These are phyloP conservation scores for Catostylus mosaicus DNA, from an alignment of 30 jellyfish, hydroid and myxozoan species.

Conservation along the genomic window DNA sequence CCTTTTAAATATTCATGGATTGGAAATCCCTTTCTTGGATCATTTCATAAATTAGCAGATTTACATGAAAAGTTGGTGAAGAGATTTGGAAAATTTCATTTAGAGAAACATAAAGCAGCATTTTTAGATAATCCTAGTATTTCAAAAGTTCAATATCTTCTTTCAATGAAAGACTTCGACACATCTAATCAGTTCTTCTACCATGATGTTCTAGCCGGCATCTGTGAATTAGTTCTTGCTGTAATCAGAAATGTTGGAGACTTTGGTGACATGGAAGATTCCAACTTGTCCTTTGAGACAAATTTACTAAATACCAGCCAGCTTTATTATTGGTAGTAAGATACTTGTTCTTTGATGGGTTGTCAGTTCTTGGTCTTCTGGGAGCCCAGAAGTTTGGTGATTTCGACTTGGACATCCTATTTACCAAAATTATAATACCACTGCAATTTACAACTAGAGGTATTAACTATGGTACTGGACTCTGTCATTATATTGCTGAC, in stretches of 20 bases:
- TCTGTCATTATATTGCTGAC: conserved; percentile 27
- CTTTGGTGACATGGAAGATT: neutral
- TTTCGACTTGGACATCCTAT: conserved; percentile 24
- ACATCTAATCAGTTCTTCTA: conserved; percentile 42
- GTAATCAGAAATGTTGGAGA: neutral
- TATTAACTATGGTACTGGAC: conserved; percentile 46
- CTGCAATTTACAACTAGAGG: conserved; percentile 48
- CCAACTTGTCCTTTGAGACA: neutral
- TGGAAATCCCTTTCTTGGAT: conserved; percentile 31
- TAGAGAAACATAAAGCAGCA: conserved; percentile 53
- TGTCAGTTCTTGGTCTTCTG: conserved; percentile 20
- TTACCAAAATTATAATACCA: conserved; percentile 10
- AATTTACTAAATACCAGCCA: conserved; percentile 26
- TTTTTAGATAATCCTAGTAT: conserved; percentile 39
- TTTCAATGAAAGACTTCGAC: conserved; percentile 58
- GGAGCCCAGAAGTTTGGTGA: conserved; percentile 35
- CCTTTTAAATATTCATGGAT: conserved; percentile 50
- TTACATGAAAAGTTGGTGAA: conserved; percentile 34
- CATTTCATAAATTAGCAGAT: conserved; percentile 47
- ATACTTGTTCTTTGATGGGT: conserved; percentile 22
- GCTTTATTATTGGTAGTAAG: neutral
- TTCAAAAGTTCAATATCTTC: conserved; percentile 28
- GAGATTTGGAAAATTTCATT: conserved; percentile 47
- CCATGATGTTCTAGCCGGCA: conserved; percentile 59
- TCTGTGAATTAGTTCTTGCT: conserved; percentile 19